Conservation (phyloP, 2,797 vertebrate species). For the Enteromius unitaeniatus region DNA sequence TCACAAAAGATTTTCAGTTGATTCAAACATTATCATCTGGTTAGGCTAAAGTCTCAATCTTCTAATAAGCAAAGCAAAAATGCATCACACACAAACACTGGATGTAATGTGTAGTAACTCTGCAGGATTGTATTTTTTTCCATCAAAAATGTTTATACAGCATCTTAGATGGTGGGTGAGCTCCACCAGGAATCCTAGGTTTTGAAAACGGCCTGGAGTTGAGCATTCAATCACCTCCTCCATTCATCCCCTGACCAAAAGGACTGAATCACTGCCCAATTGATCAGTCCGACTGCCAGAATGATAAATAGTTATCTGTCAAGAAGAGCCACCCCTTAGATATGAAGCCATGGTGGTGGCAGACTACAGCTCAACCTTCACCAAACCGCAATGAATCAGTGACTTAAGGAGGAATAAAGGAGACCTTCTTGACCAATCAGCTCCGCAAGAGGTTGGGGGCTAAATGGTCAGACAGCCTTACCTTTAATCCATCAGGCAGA, state of each 20-base stretch:
- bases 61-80: background rate
- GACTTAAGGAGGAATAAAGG: conserved; percentile 50
- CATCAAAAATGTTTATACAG: conserved; percentile 2
- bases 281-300: conserved; percentile 42
- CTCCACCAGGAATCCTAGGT: conserved; percentile 26
- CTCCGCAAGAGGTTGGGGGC: conserved; percentile 25
- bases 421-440: conserved; percentile 44
- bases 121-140: background rate
- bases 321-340: conserved; percentile 39
- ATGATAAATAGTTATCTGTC: conserved; percentile 48
- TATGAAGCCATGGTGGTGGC: conserved; percentile 32
- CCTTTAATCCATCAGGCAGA: conserved; percentile 47
- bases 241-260: conserved; percentile 35
- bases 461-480: conserved; percentile 33
- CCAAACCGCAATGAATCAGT: conserved; percentile 43
- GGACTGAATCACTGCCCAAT: conserved; percentile 40
- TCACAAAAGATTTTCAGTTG: background rate
- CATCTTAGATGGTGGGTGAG: conserved; percentile 17
- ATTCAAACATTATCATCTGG: background rate
- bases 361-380: conserved; percentile 40
- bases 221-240: conserved; percentile 37
- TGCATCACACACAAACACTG: background rate
- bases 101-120: background rate
- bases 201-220: conserved; percentile 27
- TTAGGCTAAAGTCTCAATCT: background rate